A percentile compares a stretch with the other conserved stretches of the same genome.
Evolutionary conservation across 2,797 vertebrate genomes (phyloP).

Genomic region (Bryconaethiops microstoma): DNA sequence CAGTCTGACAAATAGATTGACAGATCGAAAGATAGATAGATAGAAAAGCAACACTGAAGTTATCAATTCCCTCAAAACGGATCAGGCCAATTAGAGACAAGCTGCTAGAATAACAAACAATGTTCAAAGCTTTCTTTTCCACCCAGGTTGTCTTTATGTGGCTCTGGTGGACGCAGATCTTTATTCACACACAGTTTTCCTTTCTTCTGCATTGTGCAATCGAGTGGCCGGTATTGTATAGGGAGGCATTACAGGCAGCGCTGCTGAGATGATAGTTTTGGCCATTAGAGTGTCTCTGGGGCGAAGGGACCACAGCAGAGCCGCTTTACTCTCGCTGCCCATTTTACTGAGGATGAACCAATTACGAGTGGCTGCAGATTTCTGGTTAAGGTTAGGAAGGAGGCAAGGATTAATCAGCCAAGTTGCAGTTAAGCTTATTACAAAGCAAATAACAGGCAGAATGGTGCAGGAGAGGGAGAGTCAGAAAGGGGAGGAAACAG

Average conservation of each 20-base stretch:
- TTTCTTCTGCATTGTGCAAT: background rate
- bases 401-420: slow-evolving; percentile 19
- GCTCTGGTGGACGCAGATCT: background rate
- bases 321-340: background rate
- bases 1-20: no score
- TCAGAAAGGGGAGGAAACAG: background rate
- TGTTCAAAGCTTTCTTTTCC: background rate
- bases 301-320: slow-evolving; percentile 8
- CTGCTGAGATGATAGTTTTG: slow-evolving; percentile 29
- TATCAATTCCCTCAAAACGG: no score
- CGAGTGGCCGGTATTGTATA: background rate
- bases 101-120: background rate
- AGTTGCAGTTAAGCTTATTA: slow-evolving; percentile 29
- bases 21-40: no score
- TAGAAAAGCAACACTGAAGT: no score
- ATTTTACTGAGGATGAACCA: slow-evolving; percentile 12
- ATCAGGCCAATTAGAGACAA: background rate
- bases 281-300: slow-evolving; percentile 1
- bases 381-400: slow-evolving; percentile 15
- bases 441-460: slow-evolving; percentile 10
- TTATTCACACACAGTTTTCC: background rate
- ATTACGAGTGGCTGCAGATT: slow-evolving; percentile 17
- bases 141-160: background rate
- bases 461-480: background rate
- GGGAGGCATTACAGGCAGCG: background rate